Conservation (phyloP, 1,140 invertebrate species). For the Episyrphus balteatus region DNA sequence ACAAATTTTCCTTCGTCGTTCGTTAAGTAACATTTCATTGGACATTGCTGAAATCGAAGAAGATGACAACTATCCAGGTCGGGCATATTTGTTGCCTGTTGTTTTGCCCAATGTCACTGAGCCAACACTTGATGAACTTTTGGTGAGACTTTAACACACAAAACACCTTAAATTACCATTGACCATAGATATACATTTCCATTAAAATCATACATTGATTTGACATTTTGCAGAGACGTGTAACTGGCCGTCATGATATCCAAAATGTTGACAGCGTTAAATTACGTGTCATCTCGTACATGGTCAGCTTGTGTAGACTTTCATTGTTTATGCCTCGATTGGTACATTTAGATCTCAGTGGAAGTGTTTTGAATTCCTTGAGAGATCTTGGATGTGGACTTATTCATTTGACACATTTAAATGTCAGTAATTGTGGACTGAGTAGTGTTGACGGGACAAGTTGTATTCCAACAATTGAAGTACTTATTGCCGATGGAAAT, state of each 20-base stretch:
- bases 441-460: constrained; percentile 52
- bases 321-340: constrained; percentile 48
- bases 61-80: constrained; percentile 24
- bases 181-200: constrained; percentile 2
- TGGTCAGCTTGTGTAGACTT: constrained; percentile 47
- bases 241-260: constrained; percentile 44
- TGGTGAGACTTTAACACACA: constrained; percentile 36
- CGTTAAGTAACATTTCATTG: constrained; percentile 8
- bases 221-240: constrained; percentile 16
- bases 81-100: constrained; percentile 39
- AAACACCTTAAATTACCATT: not conserved
- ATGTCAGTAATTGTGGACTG: constrained; percentile 52
- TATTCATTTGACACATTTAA: constrained; percentile 45
- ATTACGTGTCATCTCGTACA: constrained; percentile 47
- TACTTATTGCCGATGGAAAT: constrained; percentile 51
- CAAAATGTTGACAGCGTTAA: constrained; percentile 45
- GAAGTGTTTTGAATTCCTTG: constrained; percentile 49
- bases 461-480: constrained; percentile 45
- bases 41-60: constrained; percentile 23
- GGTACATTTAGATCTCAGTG: constrained; percentile 47
- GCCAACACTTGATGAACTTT: constrained; percentile 44
- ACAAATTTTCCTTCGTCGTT: constrained; percentile 16
- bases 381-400: constrained; percentile 55
- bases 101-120: constrained; percentile 42
- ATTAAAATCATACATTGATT: constrained; percentile 1